These are phyloP conservation scores for Hartigia nigra DNA, from an alignment of 2,888 invertebrate genomes.

Conservation along the genomic window DNA sequence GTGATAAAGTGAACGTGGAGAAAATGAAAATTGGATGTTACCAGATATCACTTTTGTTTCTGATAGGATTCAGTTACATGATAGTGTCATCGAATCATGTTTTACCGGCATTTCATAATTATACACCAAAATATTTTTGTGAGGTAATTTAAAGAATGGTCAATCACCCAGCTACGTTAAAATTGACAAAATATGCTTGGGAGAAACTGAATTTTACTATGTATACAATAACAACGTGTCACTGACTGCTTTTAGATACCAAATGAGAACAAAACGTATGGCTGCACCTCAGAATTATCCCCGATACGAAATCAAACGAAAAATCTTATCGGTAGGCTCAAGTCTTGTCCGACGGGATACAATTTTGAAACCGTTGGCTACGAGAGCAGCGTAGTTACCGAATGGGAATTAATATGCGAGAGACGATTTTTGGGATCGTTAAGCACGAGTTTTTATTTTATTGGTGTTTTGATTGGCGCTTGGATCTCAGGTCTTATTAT, in stretches of 20 bases:
- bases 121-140: slow-evolving; percentile 62
- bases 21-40: slow-evolving; percentile 55
- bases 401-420: slow-evolving; percentile 65
- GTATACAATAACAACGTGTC: not conserved
- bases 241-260: not conserved
- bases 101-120: slow-evolving; percentile 60
- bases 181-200: not conserved
- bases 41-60: slow-evolving; percentile 56
- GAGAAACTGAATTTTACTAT: not conserved
- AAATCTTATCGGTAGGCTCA: slow-evolving; percentile 15
- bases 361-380: slow-evolving; percentile 46
- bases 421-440: slow-evolving; percentile 54
- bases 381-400: slow-evolving; percentile 52
- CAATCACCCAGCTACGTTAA: not conserved
- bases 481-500: slow-evolving; percentile 62
- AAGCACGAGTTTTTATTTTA: slow-evolving; percentile 60
- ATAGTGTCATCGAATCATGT: slow-evolving; percentile 64
- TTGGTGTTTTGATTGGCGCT: slow-evolving; percentile 64
- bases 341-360: slow-evolving; percentile 32
- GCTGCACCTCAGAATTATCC: slow-evolving; percentile 28
- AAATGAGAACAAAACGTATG: slow-evolving; percentile 36
- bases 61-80: slow-evolving; percentile 61
- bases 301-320: not conserved
- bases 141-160: slow-evolving; percentile 49
- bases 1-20: slow-evolving; percentile 50